Base-by-base conservation (phyloP, 2,888 invertebrate species). In the Zele albiditarsus region DNA sequence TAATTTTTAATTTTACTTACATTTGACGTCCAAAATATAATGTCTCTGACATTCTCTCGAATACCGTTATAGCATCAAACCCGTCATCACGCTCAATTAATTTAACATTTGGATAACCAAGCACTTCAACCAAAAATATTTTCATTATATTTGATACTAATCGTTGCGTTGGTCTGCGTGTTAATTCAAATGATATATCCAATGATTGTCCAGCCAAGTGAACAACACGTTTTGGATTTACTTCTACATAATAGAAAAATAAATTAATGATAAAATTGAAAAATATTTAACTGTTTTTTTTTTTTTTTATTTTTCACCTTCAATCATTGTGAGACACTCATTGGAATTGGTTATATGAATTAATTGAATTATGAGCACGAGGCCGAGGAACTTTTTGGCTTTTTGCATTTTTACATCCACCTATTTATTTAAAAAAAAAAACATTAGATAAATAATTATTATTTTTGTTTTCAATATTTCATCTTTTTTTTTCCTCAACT, bases 101-200 rank as follows among this genome's bases (percentile, higher is more conserved):
- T 16, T 84, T 84, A 1, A 92, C 89, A 53, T 88, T 87, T 0
- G 89, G 82, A 81, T 92, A 92, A 8, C 91, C 90, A 1, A 92
- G 85, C 10, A 90, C 87, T 79, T 92, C 91, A 58, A 86, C 90
- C 12, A 93, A 84, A 80, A 92, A 92, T 73, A 93, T 92, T 75
- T 90, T 91, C 87, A 92, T 92, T 63, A 93, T 90, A 78, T 91
- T 89, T 0, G 92, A 91, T 42, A 90, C 89, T 53, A 94, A 84
- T 75, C 92, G 91, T 81, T 94, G 93, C 0, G 91, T 91, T 10
- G 91, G 83, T 70, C 92, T 88, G 38, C 88, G 88, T 0, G 93
- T 92, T 0, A 91, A 90, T 83, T 93, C 92, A 72, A 94, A 85
- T 1, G 88, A 89, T 27, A 92, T 88, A 74, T 89, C 87, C 70